Conservation (phyloP, 2,888 invertebrate genomes). For the Andrena bucephala region DNA sequence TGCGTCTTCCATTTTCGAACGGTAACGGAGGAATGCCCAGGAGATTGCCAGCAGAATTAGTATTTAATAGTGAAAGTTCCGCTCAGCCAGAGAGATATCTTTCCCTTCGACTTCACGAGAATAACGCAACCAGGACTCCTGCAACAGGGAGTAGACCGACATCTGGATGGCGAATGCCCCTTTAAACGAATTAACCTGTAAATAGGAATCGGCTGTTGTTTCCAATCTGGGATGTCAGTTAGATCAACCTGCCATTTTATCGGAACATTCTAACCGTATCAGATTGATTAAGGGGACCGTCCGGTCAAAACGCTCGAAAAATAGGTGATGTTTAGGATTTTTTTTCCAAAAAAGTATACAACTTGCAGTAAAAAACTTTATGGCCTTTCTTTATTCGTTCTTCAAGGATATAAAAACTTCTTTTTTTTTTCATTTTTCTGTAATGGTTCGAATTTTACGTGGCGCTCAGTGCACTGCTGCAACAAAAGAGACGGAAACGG, state of each 20-base stretch:
- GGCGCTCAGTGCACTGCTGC: too few species aligned
- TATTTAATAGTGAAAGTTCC: constrained; percentile 80
- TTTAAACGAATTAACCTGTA: constrained; percentile 64
- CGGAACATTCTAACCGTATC: constrained; percentile 35
- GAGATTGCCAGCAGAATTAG: constrained; percentile 73
- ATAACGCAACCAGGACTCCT: constrained; percentile 28
- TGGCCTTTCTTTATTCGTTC: too few species aligned
- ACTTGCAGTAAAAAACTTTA: too few species aligned
- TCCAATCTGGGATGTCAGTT: constrained; percentile 40
- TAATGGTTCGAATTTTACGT: too few species aligned
- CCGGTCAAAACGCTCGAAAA: too few species aligned
- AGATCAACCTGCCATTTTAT: constrained; percentile 50
- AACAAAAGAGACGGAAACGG: too few species aligned
- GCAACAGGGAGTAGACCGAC: constrained; percentile 20
- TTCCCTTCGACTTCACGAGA: constrained; percentile 49
- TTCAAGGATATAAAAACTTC: too few species aligned
- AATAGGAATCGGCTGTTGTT: constrained; percentile 61
- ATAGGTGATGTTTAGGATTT: too few species aligned
- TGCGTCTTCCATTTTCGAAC: constrained; percentile 54
- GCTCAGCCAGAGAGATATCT: constrained; percentile 62
- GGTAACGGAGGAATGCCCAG: constrained; percentile 60
- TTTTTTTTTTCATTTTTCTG: too few species aligned
- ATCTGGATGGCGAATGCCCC: constrained; percentile 51
- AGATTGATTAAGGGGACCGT: constrained; percentile 38
- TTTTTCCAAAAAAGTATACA: too few species aligned